Conservation (phyloP, 2,797 vertebrate genomes). For the Fundulus diaphanus region DNA sequence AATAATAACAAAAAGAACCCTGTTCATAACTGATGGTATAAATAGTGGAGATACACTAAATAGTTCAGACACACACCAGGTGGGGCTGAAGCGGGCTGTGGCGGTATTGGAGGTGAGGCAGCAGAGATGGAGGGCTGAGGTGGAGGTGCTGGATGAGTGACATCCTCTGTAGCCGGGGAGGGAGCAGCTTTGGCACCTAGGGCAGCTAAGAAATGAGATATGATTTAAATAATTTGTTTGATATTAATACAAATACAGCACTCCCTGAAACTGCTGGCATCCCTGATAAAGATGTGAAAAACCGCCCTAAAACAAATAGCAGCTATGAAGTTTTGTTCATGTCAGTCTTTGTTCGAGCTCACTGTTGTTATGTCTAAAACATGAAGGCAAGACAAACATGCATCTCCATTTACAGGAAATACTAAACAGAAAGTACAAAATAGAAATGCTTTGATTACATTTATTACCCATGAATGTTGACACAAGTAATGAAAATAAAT, state of each 20-base stretch:
- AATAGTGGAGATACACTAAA: not conserved
- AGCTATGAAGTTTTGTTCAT: no score
- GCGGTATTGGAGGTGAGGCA: slow-evolving; percentile 84
- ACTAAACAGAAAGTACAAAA: no score
- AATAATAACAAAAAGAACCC: not conserved
- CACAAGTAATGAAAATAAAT: not conserved
- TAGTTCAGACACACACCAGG: slow-evolving; percentile 87
- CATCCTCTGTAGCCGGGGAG: slow-evolving; percentile 62
- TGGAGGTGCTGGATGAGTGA: slow-evolving; percentile 62
- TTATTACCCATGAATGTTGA: not conserved
- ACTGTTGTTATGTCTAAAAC: no score
- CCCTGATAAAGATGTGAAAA: not conserved
- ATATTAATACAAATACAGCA: not conserved
- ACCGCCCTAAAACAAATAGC: no score
- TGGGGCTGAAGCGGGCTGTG: slow-evolving; percentile 69
- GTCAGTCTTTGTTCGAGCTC: no score
- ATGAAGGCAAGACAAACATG: no score
- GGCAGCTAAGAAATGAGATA: slow-evolving; percentile 72
- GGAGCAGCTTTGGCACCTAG: slow-evolving; percentile 81
- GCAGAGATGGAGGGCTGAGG: slow-evolving; percentile 73
- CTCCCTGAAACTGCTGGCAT: no score
- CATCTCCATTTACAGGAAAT: no score
- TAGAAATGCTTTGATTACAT: not conserved
- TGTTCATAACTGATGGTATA: not conserved
- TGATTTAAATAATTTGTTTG: not conserved